Percentiles rank a stretch among this genome's conserved stretches.
Evolutionary conservation across 2,113 vertebrate species (phyloP).

Genomic region (Brachypodius melanocephalos): DNA sequence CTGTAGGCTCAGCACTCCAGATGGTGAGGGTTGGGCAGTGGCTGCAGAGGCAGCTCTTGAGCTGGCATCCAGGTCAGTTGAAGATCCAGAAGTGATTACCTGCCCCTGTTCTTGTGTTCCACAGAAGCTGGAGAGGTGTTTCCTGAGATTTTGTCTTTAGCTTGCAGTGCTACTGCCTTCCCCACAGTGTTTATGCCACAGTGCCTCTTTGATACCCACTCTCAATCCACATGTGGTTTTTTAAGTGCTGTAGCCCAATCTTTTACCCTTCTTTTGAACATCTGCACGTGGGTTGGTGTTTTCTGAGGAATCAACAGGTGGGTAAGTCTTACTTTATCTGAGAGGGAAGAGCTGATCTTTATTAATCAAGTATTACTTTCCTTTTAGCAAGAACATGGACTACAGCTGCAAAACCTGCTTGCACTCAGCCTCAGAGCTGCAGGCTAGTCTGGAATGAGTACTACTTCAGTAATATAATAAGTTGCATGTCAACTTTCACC

Average conservation of each 20-base stretch:
- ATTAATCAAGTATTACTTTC: background rate
- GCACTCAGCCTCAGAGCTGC: background rate
- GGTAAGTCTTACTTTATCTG: background rate
- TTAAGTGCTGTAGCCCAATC: background rate
- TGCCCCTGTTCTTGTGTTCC: background rate
- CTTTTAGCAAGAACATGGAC: background rate
- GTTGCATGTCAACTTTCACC: background rate
- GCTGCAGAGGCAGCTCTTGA: background rate
- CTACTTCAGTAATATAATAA: background rate
- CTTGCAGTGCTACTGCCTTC: background rate
- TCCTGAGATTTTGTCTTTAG: background rate
- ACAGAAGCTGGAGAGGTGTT: background rate
- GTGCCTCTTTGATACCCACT: background rate
- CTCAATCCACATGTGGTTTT: accelerated
- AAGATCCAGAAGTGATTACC: background rate
- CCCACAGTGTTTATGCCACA: background rate
- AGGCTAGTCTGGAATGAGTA: background rate
- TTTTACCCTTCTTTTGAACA: background rate
- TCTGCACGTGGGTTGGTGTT: background rate
- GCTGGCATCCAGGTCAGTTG: background rate
- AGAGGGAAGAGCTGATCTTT: background rate
- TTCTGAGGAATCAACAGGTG: background rate
- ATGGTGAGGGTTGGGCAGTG: accelerated
- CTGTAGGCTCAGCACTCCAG: background rate
- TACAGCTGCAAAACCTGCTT: background rate